Base-by-base conservation (phyloP, 2,888 invertebrate species). In the Cephus pygmeus region DNA sequence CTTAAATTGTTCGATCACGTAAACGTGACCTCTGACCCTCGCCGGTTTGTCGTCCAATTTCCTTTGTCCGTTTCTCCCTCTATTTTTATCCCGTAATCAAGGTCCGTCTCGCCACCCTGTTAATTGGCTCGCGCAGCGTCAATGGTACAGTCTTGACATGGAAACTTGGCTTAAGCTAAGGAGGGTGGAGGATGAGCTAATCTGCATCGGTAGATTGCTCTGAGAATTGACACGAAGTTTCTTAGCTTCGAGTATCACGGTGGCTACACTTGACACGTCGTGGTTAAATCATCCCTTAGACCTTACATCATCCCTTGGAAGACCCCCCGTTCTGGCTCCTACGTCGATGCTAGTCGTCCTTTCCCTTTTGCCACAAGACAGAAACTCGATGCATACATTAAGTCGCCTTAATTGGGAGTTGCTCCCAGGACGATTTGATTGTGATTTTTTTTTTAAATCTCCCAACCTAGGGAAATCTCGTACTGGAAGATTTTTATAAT, bases 181-280 rank as follows among this genome's bases (percentile, higher is more conserved):
- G 78, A 75, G 81, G 82, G 76, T 75, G 81, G 79, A 77, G 81
- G 79, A 77, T 80, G 77, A 77, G 71, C 91, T 91, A 90, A 91
- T 91, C 91, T 91, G 89, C 91, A 91, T 91, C 86, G 86, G 87
- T 83, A 91, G 91, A 91, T 91, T 91, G 91, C 90, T 90, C 88
- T 89, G 91, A 91, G 91, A 91, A 90, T 91, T 91, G 91, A 90
- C 90, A 89, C 87, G 82, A 84, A 85, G 87, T 84, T 88, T 86
- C 74, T 77, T 73, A 40, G 82, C 79, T 85, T 79, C 85, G 84
- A 85, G 81, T 79, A 77, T 79, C 82, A 81, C 81, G 79, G 73
- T 69, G 79, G 83, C 83, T 85, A 84, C 85, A 85, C 85, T 87
- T 83, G 87, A 86, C 82, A 80, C 83, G 86, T 86, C 85, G 30